Percentiles rank a stretch among this genome's conserved stretches.
These are phyloP conservation scores for Actinernus sp. DNA, from an alignment of 92 coral and sea anemone genomes.

Conservation along the genomic window DNA sequence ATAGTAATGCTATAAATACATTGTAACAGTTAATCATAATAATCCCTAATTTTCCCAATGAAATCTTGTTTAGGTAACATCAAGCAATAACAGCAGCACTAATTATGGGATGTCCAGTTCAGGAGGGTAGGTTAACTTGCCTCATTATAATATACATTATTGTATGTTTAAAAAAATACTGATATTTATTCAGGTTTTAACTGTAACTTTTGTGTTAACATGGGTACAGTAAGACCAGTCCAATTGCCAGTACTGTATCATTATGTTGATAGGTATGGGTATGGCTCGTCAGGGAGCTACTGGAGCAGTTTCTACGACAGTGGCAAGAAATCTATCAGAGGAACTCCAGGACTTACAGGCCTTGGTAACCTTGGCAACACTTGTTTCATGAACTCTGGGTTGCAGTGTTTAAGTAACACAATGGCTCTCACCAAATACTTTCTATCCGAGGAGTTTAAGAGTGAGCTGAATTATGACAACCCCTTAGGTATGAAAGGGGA, in stretches of 20 bases:
- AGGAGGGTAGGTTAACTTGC: conserved; percentile 58
- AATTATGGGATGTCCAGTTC: conserved; percentile 21
- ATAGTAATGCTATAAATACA: too few relatives aligned
- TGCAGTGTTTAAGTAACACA: conserved; percentile 94
- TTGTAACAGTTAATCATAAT: too few relatives aligned
- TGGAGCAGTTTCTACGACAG: conserved; percentile 58
- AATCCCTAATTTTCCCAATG: too few relatives aligned
- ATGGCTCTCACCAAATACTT: conserved; percentile 88
- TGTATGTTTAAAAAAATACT: too few relatives aligned
- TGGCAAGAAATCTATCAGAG: conserved; percentile 44
- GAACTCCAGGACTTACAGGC: conserved; percentile 91
- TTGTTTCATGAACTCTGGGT: conserved; percentile 97
- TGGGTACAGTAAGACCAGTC: too few relatives aligned
- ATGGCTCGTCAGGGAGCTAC: conserved; percentile 64
- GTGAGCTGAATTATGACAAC: conserved; percentile 86
- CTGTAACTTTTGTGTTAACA: too few relatives aligned
- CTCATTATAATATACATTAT: too few relatives aligned
- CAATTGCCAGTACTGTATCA: too few relatives aligned
- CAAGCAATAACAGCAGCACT: conserved; percentile 41
- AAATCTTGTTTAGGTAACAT: conserved; percentile 38
- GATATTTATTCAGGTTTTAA: too few relatives aligned
- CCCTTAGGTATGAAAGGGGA: conserved; percentile 99
- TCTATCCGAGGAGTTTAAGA: conserved; percentile 76
- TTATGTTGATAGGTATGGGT: too few relatives aligned
- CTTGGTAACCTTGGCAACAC: conserved; percentile 96